A percentile compares a stretch with the other conserved stretches of the same genome.
These are phyloP conservation scores for Digitonthophagus gazella DNA, from an alignment of 2,888 invertebrate species.

Conservation along the genomic window DNA sequence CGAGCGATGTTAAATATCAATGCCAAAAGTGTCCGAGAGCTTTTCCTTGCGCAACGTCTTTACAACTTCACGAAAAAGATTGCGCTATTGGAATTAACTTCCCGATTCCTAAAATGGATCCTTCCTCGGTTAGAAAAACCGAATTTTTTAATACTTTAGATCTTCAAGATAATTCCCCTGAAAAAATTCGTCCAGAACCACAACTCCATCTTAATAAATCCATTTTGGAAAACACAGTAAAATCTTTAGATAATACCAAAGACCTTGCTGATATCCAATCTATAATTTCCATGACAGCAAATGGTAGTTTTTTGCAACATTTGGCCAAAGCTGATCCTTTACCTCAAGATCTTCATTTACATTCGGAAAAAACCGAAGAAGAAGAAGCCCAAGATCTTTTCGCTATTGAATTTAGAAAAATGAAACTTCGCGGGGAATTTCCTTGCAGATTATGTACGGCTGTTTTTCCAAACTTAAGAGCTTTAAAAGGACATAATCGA, in stretches of 20 bases:
- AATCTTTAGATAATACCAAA: slow-evolving; percentile 57
- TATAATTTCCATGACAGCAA: slow-evolving; percentile 75
- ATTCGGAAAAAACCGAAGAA: slow-evolving; percentile 46
- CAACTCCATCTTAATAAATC: background rate
- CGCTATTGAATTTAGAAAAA: slow-evolving; percentile 80
- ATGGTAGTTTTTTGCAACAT: slow-evolving; percentile 65
- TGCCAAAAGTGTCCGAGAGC: slow-evolving; percentile 69
- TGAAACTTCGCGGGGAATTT: slow-evolving; percentile 87
- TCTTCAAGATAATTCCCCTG: slow-evolving; percentile 67
- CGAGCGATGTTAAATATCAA: slow-evolving; percentile 60
- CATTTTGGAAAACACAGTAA: slow-evolving; percentile 34
- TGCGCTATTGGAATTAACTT: slow-evolving; percentile 48
- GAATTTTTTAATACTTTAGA: slow-evolving; percentile 81
- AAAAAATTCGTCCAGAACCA: slow-evolving; percentile 24
- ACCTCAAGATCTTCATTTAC: slow-evolving; percentile 26
- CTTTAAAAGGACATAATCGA: slow-evolving; percentile 87
- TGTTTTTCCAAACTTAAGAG: slow-evolving; percentile 84
- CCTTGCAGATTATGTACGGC: slow-evolving; percentile 87
- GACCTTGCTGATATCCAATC: slow-evolving; percentile 86
- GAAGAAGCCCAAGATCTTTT: slow-evolving; percentile 82
- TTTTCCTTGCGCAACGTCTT: slow-evolving; percentile 68
- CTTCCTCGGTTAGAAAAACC: slow-evolving; percentile 65
- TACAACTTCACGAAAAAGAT: slow-evolving; percentile 65
- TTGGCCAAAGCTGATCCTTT: slow-evolving; percentile 49
- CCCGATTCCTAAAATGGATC: slow-evolving; percentile 45